Evolutionary conservation across 1,140 invertebrate species (phyloP).

Genomic region (Helicoverpa zea): DNA sequence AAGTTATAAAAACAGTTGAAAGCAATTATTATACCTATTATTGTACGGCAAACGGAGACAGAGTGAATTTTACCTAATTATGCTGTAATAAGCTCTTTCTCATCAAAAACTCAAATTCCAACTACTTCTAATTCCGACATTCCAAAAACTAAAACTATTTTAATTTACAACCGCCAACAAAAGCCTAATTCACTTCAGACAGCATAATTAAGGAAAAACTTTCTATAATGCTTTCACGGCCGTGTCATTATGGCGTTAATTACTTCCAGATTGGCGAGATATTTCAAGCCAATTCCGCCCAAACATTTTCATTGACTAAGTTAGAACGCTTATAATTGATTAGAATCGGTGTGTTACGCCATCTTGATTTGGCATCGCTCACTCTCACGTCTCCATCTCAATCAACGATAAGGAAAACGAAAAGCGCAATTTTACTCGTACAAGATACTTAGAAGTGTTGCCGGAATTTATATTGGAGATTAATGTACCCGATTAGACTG

Average conservation of each 20-base stretch:
- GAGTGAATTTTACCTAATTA: too few relatives aligned
- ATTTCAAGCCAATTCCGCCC: conserved; percentile 35
- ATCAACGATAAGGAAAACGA: conserved; percentile 44
- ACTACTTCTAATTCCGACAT: too few relatives aligned
- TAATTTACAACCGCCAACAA: neutral
- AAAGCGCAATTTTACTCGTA: conserved; percentile 22
- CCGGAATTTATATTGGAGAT: neutral
- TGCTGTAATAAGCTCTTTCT: too few relatives aligned
- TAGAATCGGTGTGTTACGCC: conserved; percentile 29
- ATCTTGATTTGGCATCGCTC: conserved; percentile 47
- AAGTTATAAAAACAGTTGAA: too few relatives aligned
- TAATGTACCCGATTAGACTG: neutral
- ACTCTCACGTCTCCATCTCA: conserved; percentile 43
- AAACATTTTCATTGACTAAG: conserved; percentile 40
- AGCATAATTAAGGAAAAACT: conserved; percentile 10
- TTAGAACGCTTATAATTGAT: conserved; percentile 46
- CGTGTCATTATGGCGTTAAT: conserved; percentile 36
- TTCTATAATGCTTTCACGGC: neutral
- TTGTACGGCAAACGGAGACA: too few relatives aligned
- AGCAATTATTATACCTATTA: too few relatives aligned
- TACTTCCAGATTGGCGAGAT: conserved; percentile 33
- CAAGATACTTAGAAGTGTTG: conserved; percentile 4
- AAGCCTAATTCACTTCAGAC: neutral
- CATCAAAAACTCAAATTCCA: too few relatives aligned
- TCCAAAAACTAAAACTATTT: neutral